Evolutionary conservation across 2,797 vertebrate genomes (phyloP), one percentile per base, ranked within the genome.

Genomic region (Limosa lapponica): DNA sequence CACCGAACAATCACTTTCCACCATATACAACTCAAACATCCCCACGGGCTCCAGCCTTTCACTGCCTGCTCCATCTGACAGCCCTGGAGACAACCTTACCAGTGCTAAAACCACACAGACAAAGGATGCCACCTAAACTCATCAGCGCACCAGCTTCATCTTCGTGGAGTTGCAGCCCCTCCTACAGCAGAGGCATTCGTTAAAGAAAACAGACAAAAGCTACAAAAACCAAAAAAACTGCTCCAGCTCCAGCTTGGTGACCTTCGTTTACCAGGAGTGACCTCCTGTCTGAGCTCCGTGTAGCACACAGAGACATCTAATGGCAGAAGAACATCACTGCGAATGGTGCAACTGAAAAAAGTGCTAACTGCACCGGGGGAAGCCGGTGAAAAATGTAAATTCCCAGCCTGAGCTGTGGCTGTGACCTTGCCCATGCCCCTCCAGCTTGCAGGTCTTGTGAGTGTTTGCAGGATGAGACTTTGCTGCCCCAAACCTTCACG

Each of bases 321-420:
- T 81, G 92, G 94, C 95, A 93, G 89, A 34, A 92, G 48, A 67
- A 71, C 81, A 65, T 23, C 77, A 92, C 83, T 96, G 92, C 58
- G 4, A 92, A 94, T 0, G 1, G 34, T 2, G 36, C 19, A 0
- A 28, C 25, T 48, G 0, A 1, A 28, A 82, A 54, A 8, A 4
- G 0, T 1, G 10, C 44, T 36, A 2, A 2, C 41, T 1, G 0
- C 49, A 2, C 9, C 0, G 0, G 19, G 2, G 1, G 30, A 62
- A 54, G 52, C 8, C 1, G 51, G 22, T 6, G 58, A 18, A 70
- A 87, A 73, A 11, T 0, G 14, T 6, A 0, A 36, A 46, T 62
- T 65, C 18, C 18, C 71, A 46, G n/a, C n/a, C 55, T 25, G 39
- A 34, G 23, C 41, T 80, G n/a, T 10, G 11, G 11, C 66, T 30